Base-by-base conservation (phyloP, 2,113 vertebrate genomes). In the Origma solitaria region DNA sequence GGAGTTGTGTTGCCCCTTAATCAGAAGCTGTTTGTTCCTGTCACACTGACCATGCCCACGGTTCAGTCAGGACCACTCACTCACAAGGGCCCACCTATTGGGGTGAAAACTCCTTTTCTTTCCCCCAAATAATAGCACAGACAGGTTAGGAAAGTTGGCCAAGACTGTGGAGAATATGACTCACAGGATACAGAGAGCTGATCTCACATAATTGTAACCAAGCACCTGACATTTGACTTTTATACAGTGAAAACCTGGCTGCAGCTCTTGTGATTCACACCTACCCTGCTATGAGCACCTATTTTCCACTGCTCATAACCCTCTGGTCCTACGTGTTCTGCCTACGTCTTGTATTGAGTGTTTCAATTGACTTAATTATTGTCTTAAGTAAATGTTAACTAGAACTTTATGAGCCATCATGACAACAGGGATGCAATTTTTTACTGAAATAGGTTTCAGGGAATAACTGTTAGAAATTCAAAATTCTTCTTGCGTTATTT, bases 221-320 rank as follows among this genome's bases (percentile, higher is more conserved):
- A 90, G 61, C 54, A 69, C 44, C 49, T 82, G 82, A 80, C 66
- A 14, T 65, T 82, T 87, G 73, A 72, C 93, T 95, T 86, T n/a
- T 44, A 33, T 24, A 24, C n/a, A 50, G 56, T 50, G 61, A 72
- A 65, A 88, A 38, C 73, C 81, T 95, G 77, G 77, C 84, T 95
- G 69, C 81, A 92, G n/a, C 37, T 49, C 28, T 42, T 72, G 70
- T 92, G 84, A 94, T 64, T 92, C 86, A 82, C 73, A 44, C 49
- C 20, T 83, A 6, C 64, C 71, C 44, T 86, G 35, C 37, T 54
- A 17, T 28, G 53, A 90, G 60, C 33, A 77, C 54, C 72, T 60
- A 27, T 91, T 91, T 91, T 87, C 91, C 40, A 58, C 76, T 71
- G 80, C 72, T 88, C 28, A 11, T 42, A 87, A 50, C 53, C 44